Conservation (phyloP, 2,888 invertebrate genomes). For the Lasioglossum vierecki region DNA sequence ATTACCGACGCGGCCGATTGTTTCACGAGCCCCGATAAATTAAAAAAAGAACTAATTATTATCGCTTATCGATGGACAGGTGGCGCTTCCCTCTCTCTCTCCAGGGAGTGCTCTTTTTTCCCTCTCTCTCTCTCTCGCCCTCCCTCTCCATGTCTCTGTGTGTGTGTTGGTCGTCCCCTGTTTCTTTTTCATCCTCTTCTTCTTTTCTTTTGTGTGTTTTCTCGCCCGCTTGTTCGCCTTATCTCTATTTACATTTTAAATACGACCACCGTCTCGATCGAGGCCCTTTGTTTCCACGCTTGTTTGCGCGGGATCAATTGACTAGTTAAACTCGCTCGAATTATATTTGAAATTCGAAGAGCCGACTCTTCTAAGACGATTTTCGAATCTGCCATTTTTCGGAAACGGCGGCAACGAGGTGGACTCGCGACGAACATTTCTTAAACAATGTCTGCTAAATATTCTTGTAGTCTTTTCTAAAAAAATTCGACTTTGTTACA, state of each 20-base stretch:
- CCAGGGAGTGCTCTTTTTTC: background rate
- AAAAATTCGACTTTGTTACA: background rate
- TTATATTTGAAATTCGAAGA: background rate
- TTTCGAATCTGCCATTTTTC: background rate
- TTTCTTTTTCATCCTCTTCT: background rate
- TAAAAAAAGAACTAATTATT: constrained; percentile 37
- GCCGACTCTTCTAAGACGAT: background rate
- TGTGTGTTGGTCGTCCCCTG: background rate
- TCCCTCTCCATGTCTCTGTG: background rate
- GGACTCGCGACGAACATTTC: background rate
- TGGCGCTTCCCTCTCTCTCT: constrained; percentile 46
- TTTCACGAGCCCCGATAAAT: constrained; percentile 26
- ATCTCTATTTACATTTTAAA: constrained; percentile 13
- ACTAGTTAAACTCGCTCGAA: background rate
- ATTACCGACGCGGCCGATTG: constrained; percentile 51
- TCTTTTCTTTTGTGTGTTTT: background rate
- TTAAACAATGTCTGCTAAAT: background rate
- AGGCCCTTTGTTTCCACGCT: background rate
- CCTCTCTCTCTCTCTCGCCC: background rate
- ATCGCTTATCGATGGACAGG: constrained; percentile 46
- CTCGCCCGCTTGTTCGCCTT: background rate
- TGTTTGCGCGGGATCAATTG: background rate
- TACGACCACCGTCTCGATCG: background rate
- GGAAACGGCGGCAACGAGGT: background rate
- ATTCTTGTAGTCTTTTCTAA: background rate